Percentiles rank a stretch among this genome's conserved stretches.
Evolutionary conservation across 2,888 invertebrate species (phyloP).

Genomic region (Phortica okadai): DNA sequence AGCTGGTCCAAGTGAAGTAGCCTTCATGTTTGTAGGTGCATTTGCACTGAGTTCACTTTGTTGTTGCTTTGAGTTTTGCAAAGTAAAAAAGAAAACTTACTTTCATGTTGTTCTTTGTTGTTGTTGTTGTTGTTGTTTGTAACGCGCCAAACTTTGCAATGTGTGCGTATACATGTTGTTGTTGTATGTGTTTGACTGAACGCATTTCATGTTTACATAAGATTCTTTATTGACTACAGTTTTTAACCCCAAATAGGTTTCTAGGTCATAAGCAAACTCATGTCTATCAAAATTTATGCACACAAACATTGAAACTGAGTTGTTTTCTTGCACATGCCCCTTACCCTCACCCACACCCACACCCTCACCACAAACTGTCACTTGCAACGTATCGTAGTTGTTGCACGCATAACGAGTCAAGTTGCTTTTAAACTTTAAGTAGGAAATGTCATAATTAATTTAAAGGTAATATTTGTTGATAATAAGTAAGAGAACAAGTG

Average conservation of each 20-base stretch:
- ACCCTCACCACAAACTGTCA: neutral
- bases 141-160: neutral
- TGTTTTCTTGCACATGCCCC: neutral
- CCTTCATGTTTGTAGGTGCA: constrained; percentile 17
- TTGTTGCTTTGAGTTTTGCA: neutral
- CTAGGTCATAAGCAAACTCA: constrained; percentile 31
- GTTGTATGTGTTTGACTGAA: neutral
- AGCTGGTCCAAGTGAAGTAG: constrained; percentile 16
- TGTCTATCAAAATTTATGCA: constrained; percentile 32
- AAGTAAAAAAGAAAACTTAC: too few relatives aligned
- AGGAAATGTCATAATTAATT: constrained; percentile 32
- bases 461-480: constrained; percentile 3
- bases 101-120: neutral
- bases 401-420: neutral
- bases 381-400: too few relatives aligned
- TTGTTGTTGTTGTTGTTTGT: constrained; percentile 6
- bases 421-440: constrained; percentile 19
- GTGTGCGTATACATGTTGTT: neutral
- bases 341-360: neutral
- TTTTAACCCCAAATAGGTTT: constrained; percentile 51
- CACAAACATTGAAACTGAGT: constrained; percentile 10
- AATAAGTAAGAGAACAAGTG: neutral
- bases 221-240: constrained; percentile 57
- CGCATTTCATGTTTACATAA: constrained; percentile 25
- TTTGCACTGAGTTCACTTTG: constrained; percentile 25